Evolutionary conservation across 2,113 vertebrate species (phyloP).

Genomic region (Vimba vimba): DNA sequence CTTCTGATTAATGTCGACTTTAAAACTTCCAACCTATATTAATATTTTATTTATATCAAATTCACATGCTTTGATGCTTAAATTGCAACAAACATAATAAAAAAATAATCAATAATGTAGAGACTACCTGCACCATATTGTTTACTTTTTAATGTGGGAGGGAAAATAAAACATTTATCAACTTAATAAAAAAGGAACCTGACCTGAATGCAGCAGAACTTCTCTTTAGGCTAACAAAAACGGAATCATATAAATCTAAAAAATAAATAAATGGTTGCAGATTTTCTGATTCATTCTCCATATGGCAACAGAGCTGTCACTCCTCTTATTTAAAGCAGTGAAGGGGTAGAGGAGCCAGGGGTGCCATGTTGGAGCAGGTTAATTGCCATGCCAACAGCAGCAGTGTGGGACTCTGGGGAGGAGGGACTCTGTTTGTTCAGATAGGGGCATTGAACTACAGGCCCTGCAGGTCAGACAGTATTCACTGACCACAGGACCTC

Average conservation of each 20-base stretch:
- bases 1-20: too few relatives aligned
- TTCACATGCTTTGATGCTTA: background rate
- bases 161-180: background rate
- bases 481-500: background rate
- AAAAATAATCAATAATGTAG: background rate
- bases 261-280: too few relatives aligned
- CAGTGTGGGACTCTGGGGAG: background rate
- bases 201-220: background rate
- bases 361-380: slow-evolving; percentile 26
- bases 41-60: background rate
- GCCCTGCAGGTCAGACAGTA: slow-evolving; percentile 23
- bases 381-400: slow-evolving; percentile 36
- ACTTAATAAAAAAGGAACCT: background rate
- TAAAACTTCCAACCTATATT: background rate
- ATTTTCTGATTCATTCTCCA: background rate
- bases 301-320: slow-evolving; percentile 17
- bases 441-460: slow-evolving; percentile 34
- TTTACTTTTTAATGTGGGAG: background rate
- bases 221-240: background rate
- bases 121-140: background rate
- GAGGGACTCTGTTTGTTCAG: background rate
- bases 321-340: slow-evolving; percentile 9
- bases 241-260: background rate
- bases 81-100: background rate
- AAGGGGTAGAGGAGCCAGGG: slow-evolving; percentile 16